phyloP scores from a whole-genome alignment of 2,888 invertebrate species.

The Agonopterix heracliana region DNA sequence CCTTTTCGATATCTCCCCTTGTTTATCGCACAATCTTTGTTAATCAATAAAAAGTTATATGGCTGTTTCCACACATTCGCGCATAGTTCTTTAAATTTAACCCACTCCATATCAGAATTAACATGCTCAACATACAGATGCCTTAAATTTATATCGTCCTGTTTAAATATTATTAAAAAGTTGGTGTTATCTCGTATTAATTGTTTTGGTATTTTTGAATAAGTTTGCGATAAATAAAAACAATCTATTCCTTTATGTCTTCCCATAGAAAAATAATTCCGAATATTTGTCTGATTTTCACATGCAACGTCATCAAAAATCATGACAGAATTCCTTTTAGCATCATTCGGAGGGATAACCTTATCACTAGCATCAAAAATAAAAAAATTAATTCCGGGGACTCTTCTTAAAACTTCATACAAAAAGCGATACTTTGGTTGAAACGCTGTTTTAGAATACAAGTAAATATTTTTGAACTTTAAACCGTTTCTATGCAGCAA shows the following conservation, averaged over 20 bases:
- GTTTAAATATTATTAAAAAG: no score
- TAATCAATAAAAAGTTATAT: constrained; percentile 15
- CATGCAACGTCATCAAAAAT: no score
- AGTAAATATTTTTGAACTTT: not conserved
- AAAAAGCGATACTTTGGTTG: not conserved
- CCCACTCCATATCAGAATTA: constrained; percentile 19
- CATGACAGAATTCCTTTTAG: constrained; percentile 9
- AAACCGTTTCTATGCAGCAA: not conserved
- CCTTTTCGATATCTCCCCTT: constrained; percentile 2
- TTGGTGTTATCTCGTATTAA: not conserved
- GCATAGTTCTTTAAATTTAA: constrained; percentile 17
- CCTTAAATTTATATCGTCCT: not conserved
- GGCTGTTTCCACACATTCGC: constrained; percentile 10
- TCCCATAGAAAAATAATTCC: constrained; percentile 9
- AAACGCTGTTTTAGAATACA: not conserved
- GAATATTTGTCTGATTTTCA: constrained; percentile 12
- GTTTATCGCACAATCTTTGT: constrained; percentile 15
- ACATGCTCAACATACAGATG: constrained; percentile 17
- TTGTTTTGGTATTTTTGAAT: not conserved
- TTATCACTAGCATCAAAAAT: not conserved
- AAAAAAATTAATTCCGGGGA: not conserved
- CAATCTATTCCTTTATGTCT: not conserved
- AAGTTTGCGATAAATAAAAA: not conserved
- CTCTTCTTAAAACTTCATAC: not conserved
- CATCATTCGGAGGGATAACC: constrained; percentile 9